phyloP scores from a whole-genome alignment of 1,140 invertebrate species.

The Hyles euphorbiae region DNA sequence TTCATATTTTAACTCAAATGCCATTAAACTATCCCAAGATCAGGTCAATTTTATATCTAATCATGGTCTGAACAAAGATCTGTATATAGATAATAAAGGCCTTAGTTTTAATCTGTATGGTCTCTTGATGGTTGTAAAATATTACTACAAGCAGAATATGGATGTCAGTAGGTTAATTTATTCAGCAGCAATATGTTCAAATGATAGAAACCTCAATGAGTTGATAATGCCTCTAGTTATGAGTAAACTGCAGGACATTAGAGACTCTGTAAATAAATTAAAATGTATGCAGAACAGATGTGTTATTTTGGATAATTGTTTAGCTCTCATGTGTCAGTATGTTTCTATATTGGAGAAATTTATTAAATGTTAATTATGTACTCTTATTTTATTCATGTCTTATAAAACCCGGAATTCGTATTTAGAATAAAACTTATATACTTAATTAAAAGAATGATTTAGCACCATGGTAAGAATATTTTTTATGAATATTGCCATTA shows the following conservation, averaged over 20 bases:
- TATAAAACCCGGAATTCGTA: not conserved
- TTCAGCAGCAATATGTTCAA: slow-evolving; percentile 56
- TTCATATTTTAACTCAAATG: slow-evolving; percentile 41
- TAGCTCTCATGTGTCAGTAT: slow-evolving; percentile 61
- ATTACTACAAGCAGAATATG: slow-evolving; percentile 49
- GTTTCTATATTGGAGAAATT: slow-evolving; percentile 64
- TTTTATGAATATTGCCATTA: too few species aligned
- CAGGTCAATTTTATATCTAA: slow-evolving; percentile 68
- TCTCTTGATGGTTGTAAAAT: slow-evolving; percentile 59
- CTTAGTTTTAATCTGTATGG: slow-evolving; percentile 76
- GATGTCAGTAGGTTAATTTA: slow-evolving; percentile 61
- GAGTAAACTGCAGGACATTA: slow-evolving; percentile 41
- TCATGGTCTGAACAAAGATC: slow-evolving; percentile 71
- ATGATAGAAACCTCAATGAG: slow-evolving; percentile 55
- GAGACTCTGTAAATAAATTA: slow-evolving; percentile 45
- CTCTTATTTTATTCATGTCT: not conserved
- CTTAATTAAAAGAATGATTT: too few species aligned
- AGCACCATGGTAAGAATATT: too few species aligned
- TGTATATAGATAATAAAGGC: slow-evolving; percentile 75
- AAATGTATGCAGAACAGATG: slow-evolving; percentile 35
- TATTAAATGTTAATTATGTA: slow-evolving; percentile 58
- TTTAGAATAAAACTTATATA: too few species aligned
- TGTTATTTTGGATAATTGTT: slow-evolving; percentile 60
- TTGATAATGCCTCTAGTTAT: slow-evolving; percentile 56
- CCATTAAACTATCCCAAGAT: slow-evolving; percentile 44